phyloP scores from a whole-genome alignment of 2,113 vertebrate species.

The Paralichthys olivaceus region DNA sequence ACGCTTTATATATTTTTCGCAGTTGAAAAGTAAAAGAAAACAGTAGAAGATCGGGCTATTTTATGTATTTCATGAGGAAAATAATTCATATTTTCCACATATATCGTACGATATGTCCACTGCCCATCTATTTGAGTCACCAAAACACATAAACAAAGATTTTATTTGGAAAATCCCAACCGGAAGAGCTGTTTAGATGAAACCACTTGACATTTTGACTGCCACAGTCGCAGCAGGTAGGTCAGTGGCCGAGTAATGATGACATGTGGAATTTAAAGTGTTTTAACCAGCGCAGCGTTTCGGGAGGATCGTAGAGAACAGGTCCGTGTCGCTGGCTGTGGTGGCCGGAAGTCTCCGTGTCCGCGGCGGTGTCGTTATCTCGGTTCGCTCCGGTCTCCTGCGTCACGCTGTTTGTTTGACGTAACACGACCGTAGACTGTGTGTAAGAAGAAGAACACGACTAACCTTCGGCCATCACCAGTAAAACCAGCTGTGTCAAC shows the following conservation, averaged over 20 bases:
- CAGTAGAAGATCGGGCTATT: too few species aligned
- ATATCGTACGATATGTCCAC: too few species aligned
- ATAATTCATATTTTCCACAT: too few species aligned
- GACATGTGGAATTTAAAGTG: neutral
- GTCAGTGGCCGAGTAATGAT: accelerated
- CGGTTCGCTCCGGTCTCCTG: constrained; percentile 6
- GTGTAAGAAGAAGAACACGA: neutral
- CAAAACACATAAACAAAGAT: neutral
- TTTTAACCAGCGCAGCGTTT: neutral
- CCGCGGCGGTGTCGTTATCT: neutral
- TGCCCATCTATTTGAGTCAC: too few species aligned
- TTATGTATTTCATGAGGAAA: too few species aligned
- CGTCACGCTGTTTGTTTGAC: constrained; percentile 27
- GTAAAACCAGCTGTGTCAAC: too few species aligned
- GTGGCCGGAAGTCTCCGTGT: neutral
- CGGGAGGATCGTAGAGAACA: neutral
- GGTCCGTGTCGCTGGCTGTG: neutral
- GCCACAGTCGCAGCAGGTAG: neutral
- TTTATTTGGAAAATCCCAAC: constrained; percentile 47
- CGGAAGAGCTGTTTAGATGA: neutral
- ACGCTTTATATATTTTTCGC: neutral
- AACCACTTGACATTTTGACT: neutral
- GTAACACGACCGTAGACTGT: neutral
- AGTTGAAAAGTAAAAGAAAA: too few species aligned
- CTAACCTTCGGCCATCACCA: neutral